phyloP scores from a whole-genome alignment of 2,113 vertebrate species.

The Anser cygnoides region DNA sequence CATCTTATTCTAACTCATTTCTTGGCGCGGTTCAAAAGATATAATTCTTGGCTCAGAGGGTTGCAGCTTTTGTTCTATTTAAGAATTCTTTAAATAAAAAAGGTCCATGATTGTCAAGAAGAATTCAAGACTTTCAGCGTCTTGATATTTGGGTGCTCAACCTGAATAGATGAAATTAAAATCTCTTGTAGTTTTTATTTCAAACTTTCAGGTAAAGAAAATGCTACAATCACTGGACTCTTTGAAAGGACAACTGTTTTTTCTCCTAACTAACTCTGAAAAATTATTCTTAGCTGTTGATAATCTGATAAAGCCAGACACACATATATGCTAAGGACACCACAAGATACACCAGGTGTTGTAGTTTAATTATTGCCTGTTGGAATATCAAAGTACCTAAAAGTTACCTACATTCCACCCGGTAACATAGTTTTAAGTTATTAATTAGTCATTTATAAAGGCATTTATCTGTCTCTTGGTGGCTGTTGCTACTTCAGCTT shows the following conservation, averaged over 20 bases:
- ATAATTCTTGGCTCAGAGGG: conserved; percentile 4
- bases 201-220: neutral
- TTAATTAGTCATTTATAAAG: conserved; percentile 71
- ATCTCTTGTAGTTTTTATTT: neutral
- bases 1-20: conserved; percentile 37
- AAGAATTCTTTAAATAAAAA: conserved; percentile 20
- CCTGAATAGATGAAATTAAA: neutral
- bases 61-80: neutral
- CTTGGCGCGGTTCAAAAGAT: conserved; percentile 21
- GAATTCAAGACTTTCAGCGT: neutral
- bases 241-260: neutral
- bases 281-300: conserved; percentile 61
- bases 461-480: conserved; percentile 75
- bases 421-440: conserved; percentile 53
- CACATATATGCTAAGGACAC: conserved; percentile 34
- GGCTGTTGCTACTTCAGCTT: conserved; percentile 74
- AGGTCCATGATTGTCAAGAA: neutral
- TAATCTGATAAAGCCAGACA: conserved; percentile 53
- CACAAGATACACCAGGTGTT: neutral
- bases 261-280: conserved; percentile 3
- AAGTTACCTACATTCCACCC: conserved; percentile 51
- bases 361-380: neutral
- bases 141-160: neutral
- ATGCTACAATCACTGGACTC: neutral
- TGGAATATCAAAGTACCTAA: conserved; percentile 35